Base-by-base conservation (phyloP, 2,888 invertebrate genomes). In the Temnothorax rugatulus region DNA sequence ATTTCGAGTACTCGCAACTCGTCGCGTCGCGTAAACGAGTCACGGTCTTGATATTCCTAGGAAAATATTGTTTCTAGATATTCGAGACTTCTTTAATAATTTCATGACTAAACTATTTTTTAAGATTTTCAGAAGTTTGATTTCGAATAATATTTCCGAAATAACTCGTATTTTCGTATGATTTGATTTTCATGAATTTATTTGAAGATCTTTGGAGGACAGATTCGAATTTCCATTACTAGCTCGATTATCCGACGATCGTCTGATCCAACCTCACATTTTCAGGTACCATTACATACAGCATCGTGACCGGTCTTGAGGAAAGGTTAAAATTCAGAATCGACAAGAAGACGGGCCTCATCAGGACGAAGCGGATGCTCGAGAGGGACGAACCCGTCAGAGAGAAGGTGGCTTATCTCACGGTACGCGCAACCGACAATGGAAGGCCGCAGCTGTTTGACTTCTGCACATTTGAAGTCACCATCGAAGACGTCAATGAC, bases 401-500 rank as follows among this genome's bases (percentile, higher is more conserved):
- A 92, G 97, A 97, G 95, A 98, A 97, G 95, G 98, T 97, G 95
- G 96, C 96, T 85, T 98, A 98, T 93, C 96, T 98, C 73, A 98
- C 98, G 50, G 98, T 99, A 11, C 97, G 98, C 94, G 99, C 98
- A 0, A 98, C 97, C 83, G 99, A 99, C 95, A 98, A 99, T 94
- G 99, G 99, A 0, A 96, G 97, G 89, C 98, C 99, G 0, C 97
- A 97, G 69, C 95, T 99, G 76, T 98, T 98, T 91, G 99, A 99
- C 92, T 98, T 98, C 79, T 99, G 99, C 95, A 98, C 98, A 7
- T 98, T 99, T 94, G 98, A 97, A 95, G 98, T 99, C 81, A 97
- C 97, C 87, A 97, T 99, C 88, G 97, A 97, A 93, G 99, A 99
- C 95, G 97, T 98, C 93, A 99, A 99, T 95, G 99, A 99, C 95